Evolutionary conservation across 2,888 invertebrate species (phyloP).

Genomic region (Ptilodon capucinus): DNA sequence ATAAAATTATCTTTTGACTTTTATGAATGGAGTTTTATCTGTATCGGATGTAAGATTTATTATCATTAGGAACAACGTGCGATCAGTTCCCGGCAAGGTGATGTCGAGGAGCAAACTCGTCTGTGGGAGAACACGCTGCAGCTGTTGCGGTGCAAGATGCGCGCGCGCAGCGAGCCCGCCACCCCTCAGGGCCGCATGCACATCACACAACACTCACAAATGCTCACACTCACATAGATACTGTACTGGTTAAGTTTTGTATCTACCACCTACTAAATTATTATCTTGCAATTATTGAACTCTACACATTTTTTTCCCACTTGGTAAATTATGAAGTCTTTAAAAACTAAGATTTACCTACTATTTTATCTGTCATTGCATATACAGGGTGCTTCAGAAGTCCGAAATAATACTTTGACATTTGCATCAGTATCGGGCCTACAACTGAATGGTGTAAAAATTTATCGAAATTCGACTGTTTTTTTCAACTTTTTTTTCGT

Average conservation of each 20-base stretch:
- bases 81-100: conserved; percentile 72
- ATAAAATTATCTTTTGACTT: neutral
- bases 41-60: neutral
- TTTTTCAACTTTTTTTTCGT: no score
- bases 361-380: no score
- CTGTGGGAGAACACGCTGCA: conserved; percentile 71
- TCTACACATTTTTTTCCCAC: no score
- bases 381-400: no score
- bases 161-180: conserved; percentile 75
- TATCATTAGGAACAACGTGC: conserved; percentile 63
- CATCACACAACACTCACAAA: conserved; percentile 84
- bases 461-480: no score
- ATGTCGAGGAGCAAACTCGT: conserved; percentile 72
- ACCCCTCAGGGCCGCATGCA: conserved; percentile 81
- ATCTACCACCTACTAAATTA: neutral
- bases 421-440: no score
- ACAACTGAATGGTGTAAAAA: no score
- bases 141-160: conserved; percentile 81
- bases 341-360: no score
- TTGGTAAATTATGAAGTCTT: no score
- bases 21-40: neutral
- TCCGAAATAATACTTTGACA: no score
- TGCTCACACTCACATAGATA: conserved; percentile 78
- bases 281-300: no score
- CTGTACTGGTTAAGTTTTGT: neutral